These are phyloP conservation scores for Chironex yamaguchii DNA, from an alignment of 30 jellyfish, hydroid and myxozoan species.

Conservation along the genomic window DNA sequence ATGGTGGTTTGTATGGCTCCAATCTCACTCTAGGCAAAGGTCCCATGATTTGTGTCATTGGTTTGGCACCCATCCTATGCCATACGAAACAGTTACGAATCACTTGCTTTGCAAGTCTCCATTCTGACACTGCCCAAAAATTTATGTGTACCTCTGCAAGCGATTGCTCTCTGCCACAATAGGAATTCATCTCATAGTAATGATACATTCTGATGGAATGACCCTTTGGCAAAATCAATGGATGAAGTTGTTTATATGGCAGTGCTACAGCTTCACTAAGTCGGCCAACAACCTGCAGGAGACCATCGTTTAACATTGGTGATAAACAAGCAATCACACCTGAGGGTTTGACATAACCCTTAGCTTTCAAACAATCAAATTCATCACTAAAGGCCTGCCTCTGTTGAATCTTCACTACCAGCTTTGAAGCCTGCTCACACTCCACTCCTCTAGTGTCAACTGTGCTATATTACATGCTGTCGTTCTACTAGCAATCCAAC, in stretches of 20 bases:
- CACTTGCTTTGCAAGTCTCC: neutral
- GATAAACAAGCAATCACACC: neutral
- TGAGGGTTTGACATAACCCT: neutral
- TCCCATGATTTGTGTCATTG: neutral
- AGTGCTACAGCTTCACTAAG: neutral
- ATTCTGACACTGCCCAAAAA: neutral
- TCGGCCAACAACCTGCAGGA: neutral
- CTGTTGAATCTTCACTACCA: neutral
- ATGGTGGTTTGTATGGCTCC: neutral
- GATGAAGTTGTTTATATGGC: neutral
- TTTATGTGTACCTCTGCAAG: neutral
- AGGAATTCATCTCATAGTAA: neutral
- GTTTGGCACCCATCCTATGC: neutral
- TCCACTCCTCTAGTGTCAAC: neutral
- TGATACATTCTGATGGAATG: neutral
- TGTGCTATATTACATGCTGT: neutral
- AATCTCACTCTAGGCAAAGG: neutral
- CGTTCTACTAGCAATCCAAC: neutral
- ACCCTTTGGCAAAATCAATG: neutral
- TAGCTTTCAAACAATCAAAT: neutral
- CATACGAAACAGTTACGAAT: neutral
- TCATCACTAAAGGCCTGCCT: neutral
- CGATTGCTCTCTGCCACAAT: neutral
- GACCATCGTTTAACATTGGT: neutral
- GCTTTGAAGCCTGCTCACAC: neutral